Base-by-base conservation (phyloP, 2,797 vertebrate genomes). In the Alfaro cultratus region DNA sequence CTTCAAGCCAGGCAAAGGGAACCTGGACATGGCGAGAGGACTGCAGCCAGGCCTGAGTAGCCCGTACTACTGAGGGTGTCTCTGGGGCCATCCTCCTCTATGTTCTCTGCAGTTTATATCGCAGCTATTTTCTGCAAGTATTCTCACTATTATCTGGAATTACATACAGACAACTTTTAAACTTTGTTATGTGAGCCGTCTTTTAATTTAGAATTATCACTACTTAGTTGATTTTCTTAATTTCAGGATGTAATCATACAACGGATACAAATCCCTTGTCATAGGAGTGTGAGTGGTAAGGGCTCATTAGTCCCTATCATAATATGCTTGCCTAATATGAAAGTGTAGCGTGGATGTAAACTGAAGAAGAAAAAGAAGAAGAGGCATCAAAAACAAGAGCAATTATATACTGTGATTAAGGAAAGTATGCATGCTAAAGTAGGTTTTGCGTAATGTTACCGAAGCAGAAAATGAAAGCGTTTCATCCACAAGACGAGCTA, bases 1-100 rank as follows among this genome's bases (percentile, higher is more conserved):
- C 98, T 90, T 98, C 95, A 81, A 99, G 88, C 99, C 98, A 99
- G 4, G 88, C 84, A 49, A 91, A 90, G 80, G 98, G 97, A 68
- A 98, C 98, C 94, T 95, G 96, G 86, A 99, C 47, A 12, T 97
- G 96, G 96, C 96, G 97, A 0, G 95, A 95, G 15, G 97, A 96
- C 80, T 82, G 96, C 85, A 99, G 96, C 98, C 98, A 99, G 49
- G 93, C 93, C 93, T 97, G 96, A 68, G 96, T 93, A 83, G 94
- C 68, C 71, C 62, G 88, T 68, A 94, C 92, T 41, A 92, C 70
- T 85, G 88, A 92, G 60, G 88, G 89, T 62, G 76, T 80, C 53
- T 89, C 86, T 64, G 90, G 91, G 74, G 92, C 62, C 94, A 95
- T 94, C 39, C 55, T 23, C 47, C 29, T 72, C 73, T 39, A 23